Evolutionary conservation across 2,113 vertebrate genomes (phyloP).

Genomic region (Lycocorax pyrrhopterus): DNA sequence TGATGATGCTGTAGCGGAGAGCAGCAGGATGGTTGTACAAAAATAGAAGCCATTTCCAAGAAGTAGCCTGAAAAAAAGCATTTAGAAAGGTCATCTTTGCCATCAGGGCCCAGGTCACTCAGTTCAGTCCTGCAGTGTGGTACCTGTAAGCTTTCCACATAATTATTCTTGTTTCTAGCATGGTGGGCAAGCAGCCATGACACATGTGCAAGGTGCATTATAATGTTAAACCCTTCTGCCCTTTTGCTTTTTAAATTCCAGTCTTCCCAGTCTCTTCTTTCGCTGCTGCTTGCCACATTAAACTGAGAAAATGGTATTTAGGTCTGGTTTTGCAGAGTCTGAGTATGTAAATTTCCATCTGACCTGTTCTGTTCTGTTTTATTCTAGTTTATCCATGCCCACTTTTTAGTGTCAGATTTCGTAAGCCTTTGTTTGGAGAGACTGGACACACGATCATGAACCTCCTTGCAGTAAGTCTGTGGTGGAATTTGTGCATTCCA

Average conservation of each 20-base stretch:
- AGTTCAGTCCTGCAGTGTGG: background rate
- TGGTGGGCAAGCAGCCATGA: background rate
- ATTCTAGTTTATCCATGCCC: constrained; percentile 94
- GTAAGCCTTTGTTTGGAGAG: constrained; percentile 97
- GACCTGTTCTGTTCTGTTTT: constrained; percentile 54
- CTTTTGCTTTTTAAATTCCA: background rate
- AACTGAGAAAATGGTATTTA: background rate
- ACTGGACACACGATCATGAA: constrained; percentile 99
- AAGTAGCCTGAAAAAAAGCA: background rate
- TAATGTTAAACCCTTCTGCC: background rate
- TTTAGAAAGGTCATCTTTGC: background rate
- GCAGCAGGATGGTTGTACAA: background rate
- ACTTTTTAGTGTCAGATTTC: constrained; percentile 94
- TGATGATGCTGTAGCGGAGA: background rate
- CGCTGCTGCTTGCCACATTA: background rate
- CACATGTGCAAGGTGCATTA: rapidly evolving
- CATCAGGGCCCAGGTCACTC: background rate
- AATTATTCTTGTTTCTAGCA: background rate
- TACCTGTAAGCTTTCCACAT: background rate
- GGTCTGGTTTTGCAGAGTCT: background rate
- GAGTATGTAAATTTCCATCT: background rate
- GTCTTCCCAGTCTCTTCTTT: background rate
- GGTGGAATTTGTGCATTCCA: background rate
- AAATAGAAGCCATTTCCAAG: background rate
- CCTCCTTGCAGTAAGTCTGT: constrained; percentile 89